A percentile compares a stretch with the other conserved stretches of the same genome.
Evolutionary conservation across 2,888 invertebrate genomes (phyloP).

Genomic region (Bembecia ichneumoniformis): DNA sequence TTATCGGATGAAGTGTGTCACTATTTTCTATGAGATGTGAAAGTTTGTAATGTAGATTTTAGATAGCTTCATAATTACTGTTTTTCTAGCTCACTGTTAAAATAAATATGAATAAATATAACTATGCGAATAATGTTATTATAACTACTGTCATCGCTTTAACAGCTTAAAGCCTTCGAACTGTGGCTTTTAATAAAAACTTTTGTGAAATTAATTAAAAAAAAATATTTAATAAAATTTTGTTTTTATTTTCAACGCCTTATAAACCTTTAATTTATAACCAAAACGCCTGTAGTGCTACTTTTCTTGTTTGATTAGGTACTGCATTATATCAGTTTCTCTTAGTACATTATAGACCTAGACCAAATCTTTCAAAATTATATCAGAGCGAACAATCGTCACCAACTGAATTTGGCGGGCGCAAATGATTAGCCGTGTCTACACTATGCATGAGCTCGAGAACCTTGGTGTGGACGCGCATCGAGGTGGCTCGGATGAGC

Average conservation of each 20-base stretch:
- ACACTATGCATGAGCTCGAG: too few species aligned
- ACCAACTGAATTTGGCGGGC: too few species aligned
- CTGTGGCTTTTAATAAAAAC: constrained; percentile 70
- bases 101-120: constrained; percentile 13
- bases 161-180: constrained; percentile 70
- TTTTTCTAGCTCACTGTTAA: constrained; percentile 52
- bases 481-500: too few species aligned
- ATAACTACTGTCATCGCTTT: constrained; percentile 52
- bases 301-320: too few species aligned
- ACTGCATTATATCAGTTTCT: too few species aligned
- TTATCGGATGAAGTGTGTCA: constrained; percentile 48
- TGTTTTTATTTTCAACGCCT: background rate
- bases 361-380: too few species aligned
- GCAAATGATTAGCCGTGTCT: too few species aligned
- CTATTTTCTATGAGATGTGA: constrained; percentile 65
- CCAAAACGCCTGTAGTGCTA: too few species aligned
- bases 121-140: constrained; percentile 29
- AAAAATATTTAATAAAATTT: constrained; percentile 29
- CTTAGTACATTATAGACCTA: too few species aligned
- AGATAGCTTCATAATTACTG: constrained; percentile 61
- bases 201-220: constrained; percentile 73
- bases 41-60: constrained; percentile 55
- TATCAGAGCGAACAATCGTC: too few species aligned
- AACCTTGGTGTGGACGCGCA: too few species aligned
- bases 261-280: too few species aligned